phyloP scores from a whole-genome alignment of 2,888 invertebrate genomes.

The Andrena praecox region DNA sequence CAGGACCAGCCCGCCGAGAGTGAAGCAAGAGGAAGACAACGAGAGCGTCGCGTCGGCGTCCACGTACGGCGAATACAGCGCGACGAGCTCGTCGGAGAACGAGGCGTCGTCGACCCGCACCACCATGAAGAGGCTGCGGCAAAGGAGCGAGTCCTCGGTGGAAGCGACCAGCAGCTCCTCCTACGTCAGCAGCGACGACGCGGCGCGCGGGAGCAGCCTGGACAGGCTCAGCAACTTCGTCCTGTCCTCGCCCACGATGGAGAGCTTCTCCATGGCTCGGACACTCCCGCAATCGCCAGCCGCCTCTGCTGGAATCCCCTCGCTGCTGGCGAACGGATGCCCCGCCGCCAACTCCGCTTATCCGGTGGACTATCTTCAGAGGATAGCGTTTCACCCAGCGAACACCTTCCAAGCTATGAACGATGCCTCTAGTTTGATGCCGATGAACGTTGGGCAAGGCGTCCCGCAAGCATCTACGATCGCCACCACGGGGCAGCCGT shows the following conservation, averaged over 20 bases:
- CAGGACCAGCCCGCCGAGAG: not conserved
- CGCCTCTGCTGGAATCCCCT: not conserved
- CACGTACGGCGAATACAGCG: conserved; percentile 27
- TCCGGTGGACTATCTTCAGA: not conserved
- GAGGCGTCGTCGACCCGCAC: not conserved
- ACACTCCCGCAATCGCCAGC: not conserved
- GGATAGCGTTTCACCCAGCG: not conserved
- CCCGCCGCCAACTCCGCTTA: not conserved
- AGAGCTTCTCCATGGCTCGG: not conserved
- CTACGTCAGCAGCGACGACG: conserved; percentile 55
- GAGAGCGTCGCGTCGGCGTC: conserved; percentile 15
- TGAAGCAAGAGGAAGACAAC: conserved; percentile 48
- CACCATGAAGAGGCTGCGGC: not conserved
- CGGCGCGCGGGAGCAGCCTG: conserved; percentile 42
- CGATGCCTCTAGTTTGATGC: not conserved
- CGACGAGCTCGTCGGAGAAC: conserved; percentile 17
- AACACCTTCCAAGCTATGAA: not conserved
- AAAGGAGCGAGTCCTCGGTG: conserved; percentile 23
- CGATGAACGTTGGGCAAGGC: not conserved
- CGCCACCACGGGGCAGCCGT: conserved; percentile 17
- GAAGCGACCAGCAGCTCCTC: conserved; percentile 39
- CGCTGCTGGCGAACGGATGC: not conserved
- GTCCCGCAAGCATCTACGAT: not conserved
- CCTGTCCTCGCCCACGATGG: conserved; percentile 17
- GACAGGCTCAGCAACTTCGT: conserved; percentile 63